Evolutionary conservation across 2,888 invertebrate species (phyloP), one percentile per base, ranked within the genome.

Genomic region (Tinea semifulvella): DNA sequence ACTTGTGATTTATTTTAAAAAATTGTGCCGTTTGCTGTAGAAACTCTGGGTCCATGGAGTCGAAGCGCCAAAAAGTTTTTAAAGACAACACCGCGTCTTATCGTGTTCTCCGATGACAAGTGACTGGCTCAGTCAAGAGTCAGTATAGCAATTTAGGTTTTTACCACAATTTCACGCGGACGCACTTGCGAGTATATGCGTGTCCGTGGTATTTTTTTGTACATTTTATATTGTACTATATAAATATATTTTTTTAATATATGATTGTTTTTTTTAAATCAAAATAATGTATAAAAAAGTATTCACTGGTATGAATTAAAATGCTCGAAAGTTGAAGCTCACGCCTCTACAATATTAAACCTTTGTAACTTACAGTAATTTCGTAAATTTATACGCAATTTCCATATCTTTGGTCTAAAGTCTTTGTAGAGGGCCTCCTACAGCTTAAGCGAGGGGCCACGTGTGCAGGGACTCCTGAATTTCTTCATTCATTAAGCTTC

Each of bases 401-500:
- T 31, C 31, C 31, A 31, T 31, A 31, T 31, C 31, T 31, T 31
- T 13, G 31, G 31, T 31, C 31, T 14, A 31, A 31, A 31, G 36
- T 36, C 36, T 36, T 36, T 56, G 54, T 54, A 57, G 53, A n/a
- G n/a, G 56, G 52, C 56, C 40, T 27, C 36, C 19, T 28, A 43
- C n/a, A 35, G 36, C 36, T 36, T 36, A 18, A 10, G 18, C 10
- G 36, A 14, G 19, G 46, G 50, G 64, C 61, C 60, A 62, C 65
- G 64, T 65, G 64, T 65, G 65, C 60, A 64, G 69, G 65, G 63
- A 56, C 56, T 61, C 56, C 58, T 53, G 65, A 68, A 72, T 70
- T 72, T 73, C 76, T 79, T 75, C 73, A 76, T 75, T 81, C 79
- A 80, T 80, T 79, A 77, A 70, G 70, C 58, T 62, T 54, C 56